Evolutionary conservation across 2,797 vertebrate species (phyloP).

Genomic region (Poecilia picta): DNA sequence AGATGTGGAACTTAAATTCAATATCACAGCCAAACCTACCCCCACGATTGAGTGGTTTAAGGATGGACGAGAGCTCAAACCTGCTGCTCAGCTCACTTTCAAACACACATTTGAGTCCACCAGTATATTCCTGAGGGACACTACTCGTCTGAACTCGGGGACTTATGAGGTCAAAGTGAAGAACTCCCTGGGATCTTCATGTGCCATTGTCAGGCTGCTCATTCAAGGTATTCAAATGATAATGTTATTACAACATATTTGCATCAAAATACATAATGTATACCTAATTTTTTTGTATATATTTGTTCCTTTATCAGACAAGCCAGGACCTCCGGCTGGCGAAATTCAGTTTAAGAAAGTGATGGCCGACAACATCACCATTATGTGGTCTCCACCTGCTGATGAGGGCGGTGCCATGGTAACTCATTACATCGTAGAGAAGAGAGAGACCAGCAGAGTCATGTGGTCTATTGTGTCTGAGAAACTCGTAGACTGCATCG

Average conservation of each 20-base stretch:
- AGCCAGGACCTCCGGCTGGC: constrained; percentile 92
- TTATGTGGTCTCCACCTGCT: constrained; percentile 91
- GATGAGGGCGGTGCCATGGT: constrained; percentile 96
- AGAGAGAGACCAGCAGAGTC: constrained; percentile 95
- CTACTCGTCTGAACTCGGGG: constrained; percentile 91
- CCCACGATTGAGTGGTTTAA: constrained; percentile 97
- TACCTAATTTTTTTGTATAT: constrained; percentile 11
- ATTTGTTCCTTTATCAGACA: constrained; percentile 81
- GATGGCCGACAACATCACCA: constrained; percentile 92
- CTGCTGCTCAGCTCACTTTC: constrained; percentile 83
- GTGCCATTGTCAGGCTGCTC: constrained; percentile 88
- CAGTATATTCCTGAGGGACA: constrained; percentile 89
- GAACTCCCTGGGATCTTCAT: constrained; percentile 94
- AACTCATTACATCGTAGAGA: constrained; percentile 97
- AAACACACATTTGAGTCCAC: constrained; percentile 90
- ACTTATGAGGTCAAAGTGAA: constrained; percentile 94
- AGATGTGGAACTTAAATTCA: constrained; percentile 90
- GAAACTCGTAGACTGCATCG: constrained; percentile 89
- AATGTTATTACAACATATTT: background rate
- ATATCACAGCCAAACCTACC: constrained; percentile 93
- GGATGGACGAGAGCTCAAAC: constrained; percentile 90
- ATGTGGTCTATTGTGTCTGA: constrained; percentile 98
- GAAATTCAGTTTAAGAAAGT: constrained; percentile 95
- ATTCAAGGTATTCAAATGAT: constrained; percentile 87
- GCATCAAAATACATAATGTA: background rate